A percentile compares a stretch with the other conserved stretches of the same genome.
These are phyloP conservation scores for Heliothis virescens DNA, from an alignment of 1,140 invertebrate species.

Conservation along the genomic window DNA sequence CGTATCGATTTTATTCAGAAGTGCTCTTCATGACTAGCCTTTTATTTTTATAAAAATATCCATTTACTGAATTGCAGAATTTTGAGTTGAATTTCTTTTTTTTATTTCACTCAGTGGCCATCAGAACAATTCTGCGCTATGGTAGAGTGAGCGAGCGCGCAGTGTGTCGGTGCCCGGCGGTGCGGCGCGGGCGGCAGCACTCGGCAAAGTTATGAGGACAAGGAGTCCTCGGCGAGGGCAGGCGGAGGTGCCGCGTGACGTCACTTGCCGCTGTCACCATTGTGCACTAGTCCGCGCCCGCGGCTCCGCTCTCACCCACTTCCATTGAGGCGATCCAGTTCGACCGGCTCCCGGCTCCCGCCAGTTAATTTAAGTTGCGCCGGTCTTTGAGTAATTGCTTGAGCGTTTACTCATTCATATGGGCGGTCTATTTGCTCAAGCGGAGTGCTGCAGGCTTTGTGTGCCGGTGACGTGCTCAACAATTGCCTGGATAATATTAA, in stretches of 20 bases:
- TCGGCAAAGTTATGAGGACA: constrained; percentile 21
- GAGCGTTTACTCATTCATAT: constrained; percentile 59
- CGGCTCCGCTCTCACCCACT: constrained; percentile 30
- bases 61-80: no score
- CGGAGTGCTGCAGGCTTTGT: constrained; percentile 30
- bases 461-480: constrained; percentile 35
- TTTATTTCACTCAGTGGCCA: no score
- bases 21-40: no score
- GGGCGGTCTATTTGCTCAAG: constrained; percentile 43
- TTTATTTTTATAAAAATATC: no score
- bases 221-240: background rate
- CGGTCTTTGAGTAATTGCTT: constrained; percentile 58
- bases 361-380: constrained; percentile 64
- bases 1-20: constrained; percentile 6
- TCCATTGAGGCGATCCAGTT: constrained; percentile 28
- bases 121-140: no score
- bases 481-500: constrained; percentile 55
- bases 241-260: constrained; percentile 16
- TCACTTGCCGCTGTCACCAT: constrained; percentile 14
- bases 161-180: no score
- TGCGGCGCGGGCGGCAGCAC: no score
- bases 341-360: constrained; percentile 22
- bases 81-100: no score
- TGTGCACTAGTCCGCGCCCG: constrained; percentile 22
- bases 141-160: no score